Percentiles rank a stretch among this genome's conserved stretches.
phyloP scores from a whole-genome alignment of 2,797 vertebrate genomes.

The Botia almorhae region DNA sequence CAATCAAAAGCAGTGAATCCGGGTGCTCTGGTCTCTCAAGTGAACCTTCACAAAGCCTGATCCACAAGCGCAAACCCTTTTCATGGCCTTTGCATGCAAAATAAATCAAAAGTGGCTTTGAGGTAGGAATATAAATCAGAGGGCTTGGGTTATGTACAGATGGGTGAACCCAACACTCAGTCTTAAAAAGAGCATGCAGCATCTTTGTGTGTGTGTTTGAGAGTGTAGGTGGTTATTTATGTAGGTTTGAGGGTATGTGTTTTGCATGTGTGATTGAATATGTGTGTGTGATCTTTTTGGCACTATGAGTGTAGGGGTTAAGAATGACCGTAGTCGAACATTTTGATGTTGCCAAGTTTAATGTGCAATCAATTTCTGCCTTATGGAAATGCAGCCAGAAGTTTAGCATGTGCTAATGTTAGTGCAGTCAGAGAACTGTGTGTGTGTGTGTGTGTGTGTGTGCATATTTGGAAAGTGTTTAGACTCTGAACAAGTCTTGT shows the following conservation, averaged over 20 bases:
- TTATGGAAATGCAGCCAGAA: slow-evolving; percentile 69
- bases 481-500: background rate
- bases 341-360: slow-evolving; percentile 68
- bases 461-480: background rate
- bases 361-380: slow-evolving; percentile 69
- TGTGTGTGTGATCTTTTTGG: slow-evolving; percentile 64
- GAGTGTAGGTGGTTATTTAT: slow-evolving; percentile 33
- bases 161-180: slow-evolving; percentile 34
- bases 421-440: background rate
- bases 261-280: slow-evolving; percentile 38
- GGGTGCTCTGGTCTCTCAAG: background rate
- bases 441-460: background rate
- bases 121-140: slow-evolving; percentile 57
- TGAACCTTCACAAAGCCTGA: slow-evolving; percentile 29
- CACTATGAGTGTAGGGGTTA: slow-evolving; percentile 68
- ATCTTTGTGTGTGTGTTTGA: slow-evolving; percentile 29
- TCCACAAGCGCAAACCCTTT: slow-evolving; percentile 43
- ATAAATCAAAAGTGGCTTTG: slow-evolving; percentile 64
- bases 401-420: slow-evolving; percentile 58
- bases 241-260: slow-evolving; percentile 33
- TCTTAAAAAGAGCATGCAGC: background rate
- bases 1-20: background rate
- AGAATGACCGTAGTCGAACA: slow-evolving; percentile 53
- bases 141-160: slow-evolving; percentile 51
- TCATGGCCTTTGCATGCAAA: slow-evolving; percentile 58